Conservation (phyloP, 2,113 vertebrate genomes). For the Lucifuga dentata region DNA sequence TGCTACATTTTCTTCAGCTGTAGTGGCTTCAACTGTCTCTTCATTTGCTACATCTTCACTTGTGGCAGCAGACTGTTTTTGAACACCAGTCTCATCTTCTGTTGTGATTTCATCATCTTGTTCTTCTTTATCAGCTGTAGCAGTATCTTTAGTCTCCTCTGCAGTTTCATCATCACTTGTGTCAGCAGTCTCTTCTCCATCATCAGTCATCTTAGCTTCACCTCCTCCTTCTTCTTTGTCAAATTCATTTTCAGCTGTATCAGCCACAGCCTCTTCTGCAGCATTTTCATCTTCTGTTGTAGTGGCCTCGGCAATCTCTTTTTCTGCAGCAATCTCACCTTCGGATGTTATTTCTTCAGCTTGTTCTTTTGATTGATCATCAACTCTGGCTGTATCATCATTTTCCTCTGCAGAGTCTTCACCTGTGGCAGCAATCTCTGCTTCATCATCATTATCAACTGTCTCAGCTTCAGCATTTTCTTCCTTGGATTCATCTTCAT, state of each 20-base stretch:
- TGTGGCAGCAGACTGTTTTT: constrained; percentile 18
- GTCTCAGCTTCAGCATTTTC: not conserved
- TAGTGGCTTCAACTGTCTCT: constrained; percentile 17
- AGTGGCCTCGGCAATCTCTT: not conserved
- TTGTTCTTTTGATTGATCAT: not conserved
- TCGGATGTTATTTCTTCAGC: constrained; percentile 2
- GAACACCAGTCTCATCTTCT: not conserved
- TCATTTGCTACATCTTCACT: constrained; percentile 33
- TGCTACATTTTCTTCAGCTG: constrained; percentile 33
- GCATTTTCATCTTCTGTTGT: too few relatives aligned
- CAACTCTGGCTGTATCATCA: too few relatives aligned
- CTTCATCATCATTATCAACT: not conserved
- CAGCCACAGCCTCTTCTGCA: constrained; percentile 36
- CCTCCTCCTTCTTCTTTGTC: not conserved
- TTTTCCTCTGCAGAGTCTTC: constrained; percentile 7
- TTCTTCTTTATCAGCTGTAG: constrained; percentile 1
- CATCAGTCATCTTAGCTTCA: constrained; percentile 13
- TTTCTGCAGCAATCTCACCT: constrained; percentile 11
- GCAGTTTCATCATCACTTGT: not conserved
- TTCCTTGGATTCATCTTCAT: constrained; percentile 41
- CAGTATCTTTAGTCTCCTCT: constrained; percentile 25
- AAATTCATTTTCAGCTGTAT: constrained; percentile 15
- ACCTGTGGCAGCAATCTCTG: not conserved
- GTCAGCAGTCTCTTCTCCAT: constrained; percentile 16
- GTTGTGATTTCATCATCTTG: constrained; percentile 2